Percentiles rank a stretch among this genome's conserved stretches.
Evolutionary conservation across 1,140 invertebrate genomes (phyloP).

Genomic region (Drosophila malerkotliana): DNA sequence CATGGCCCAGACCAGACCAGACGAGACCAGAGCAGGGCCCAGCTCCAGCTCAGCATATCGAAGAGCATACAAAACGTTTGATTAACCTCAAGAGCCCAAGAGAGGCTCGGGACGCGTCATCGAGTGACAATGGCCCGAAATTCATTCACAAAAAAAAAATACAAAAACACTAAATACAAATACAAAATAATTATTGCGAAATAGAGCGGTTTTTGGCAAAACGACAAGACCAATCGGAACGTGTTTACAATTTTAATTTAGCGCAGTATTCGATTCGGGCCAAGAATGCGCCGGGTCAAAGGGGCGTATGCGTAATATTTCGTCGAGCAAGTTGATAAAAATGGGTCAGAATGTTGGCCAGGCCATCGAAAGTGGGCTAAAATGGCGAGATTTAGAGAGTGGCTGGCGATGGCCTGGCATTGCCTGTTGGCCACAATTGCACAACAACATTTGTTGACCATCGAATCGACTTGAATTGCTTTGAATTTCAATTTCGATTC

Average conservation of each 20-base stretch:
- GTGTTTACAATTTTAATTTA: constrained; percentile 58
- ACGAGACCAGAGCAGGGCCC: constrained; percentile 4
- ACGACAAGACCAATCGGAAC: constrained; percentile 48
- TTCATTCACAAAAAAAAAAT: constrained; percentile 44
- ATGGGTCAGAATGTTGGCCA: constrained; percentile 1
- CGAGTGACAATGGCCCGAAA: constrained; percentile 72
- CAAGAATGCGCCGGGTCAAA: constrained; percentile 65
- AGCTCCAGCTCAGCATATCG: constrained; percentile 24
- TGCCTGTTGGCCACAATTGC: constrained; percentile 39
- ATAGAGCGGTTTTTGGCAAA: constrained; percentile 67
- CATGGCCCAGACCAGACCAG: constrained; percentile 15
- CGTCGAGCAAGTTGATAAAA: neutral
- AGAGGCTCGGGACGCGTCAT: constrained; percentile 22
- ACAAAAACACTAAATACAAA: constrained; percentile 3
- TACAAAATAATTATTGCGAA: constrained; percentile 71
- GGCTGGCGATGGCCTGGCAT: constrained; percentile 30
- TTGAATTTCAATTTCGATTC: constrained; percentile 64
- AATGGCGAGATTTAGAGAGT: neutral
- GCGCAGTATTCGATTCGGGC: constrained; percentile 5
- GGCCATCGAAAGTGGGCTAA: neutral
- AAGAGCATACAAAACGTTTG: constrained; percentile 76
- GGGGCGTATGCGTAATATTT: constrained; percentile 53
- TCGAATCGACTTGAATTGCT: constrained; percentile 60
- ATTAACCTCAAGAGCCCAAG: constrained; percentile 74
- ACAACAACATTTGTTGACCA: constrained; percentile 42